phyloP scores from a whole-genome alignment of 2,113 vertebrate species.

The Phainopepla nitens region DNA sequence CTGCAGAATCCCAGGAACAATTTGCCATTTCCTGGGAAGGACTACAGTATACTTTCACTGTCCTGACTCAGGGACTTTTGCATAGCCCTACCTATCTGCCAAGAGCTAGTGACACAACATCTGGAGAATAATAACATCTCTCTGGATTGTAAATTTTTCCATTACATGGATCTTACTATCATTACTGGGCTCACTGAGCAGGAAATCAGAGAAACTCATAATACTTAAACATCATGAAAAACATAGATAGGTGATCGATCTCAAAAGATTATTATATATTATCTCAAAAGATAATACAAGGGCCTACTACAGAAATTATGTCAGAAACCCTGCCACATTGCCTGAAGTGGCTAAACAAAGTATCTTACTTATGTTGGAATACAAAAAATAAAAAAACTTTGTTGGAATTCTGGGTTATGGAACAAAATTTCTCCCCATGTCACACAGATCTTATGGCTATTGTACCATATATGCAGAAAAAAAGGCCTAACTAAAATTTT shows the following conservation, averaged over 20 bases:
- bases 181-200: neutral
- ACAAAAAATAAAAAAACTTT: neutral
- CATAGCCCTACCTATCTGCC: neutral
- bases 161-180: neutral
- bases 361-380: neutral
- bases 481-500: neutral
- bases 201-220: neutral
- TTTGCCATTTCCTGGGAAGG: neutral
- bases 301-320: neutral
- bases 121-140: neutral
- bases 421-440: neutral
- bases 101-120: neutral
- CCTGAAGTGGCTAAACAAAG: neutral
- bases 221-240: neutral
- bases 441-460: neutral
- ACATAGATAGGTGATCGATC: neutral
- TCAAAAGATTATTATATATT: neutral
- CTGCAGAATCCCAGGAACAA: neutral
- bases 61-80: neutral
- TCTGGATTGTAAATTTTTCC: neutral
- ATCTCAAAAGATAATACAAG: neutral
- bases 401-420: neutral
- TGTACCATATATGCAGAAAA: fast-evolving
- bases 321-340: fast-evolving
- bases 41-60: neutral